phyloP scores from a whole-genome alignment of 2,888 invertebrate species.

The Portevinia maculata region DNA sequence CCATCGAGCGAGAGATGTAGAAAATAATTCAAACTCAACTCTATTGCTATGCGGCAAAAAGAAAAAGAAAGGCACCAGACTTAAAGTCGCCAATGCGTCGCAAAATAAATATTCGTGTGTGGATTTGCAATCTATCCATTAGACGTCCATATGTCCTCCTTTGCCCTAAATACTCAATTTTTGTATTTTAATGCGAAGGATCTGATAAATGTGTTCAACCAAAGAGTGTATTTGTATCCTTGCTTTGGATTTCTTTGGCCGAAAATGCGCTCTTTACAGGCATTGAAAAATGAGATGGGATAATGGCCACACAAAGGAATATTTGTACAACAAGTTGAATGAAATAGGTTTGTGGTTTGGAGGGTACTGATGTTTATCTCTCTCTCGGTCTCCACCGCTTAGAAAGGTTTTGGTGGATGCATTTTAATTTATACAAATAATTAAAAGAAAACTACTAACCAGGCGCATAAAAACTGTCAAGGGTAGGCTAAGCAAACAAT shows the following conservation, averaged over 20 bases:
- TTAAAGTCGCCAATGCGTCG: slow-evolving; percentile 61
- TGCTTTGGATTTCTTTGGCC: slow-evolving; percentile 22
- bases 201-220: slow-evolving; percentile 49
- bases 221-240: slow-evolving; percentile 35
- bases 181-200: slow-evolving; percentile 33
- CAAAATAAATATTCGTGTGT: slow-evolving; percentile 42
- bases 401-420: slow-evolving; percentile 10
- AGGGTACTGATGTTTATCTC: background rate
- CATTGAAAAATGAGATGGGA: slow-evolving; percentile 16
- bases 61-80: slow-evolving; percentile 46
- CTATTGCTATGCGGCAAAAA: slow-evolving; percentile 42
- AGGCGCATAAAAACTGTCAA: slow-evolving; percentile 28
- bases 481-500: slow-evolving; percentile 28
- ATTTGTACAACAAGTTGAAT: slow-evolving; percentile 47
- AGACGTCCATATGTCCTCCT: slow-evolving; percentile 1
- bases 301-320: slow-evolving; percentile 15
- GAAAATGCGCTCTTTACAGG: background rate
- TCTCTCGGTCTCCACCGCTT: slow-evolving; percentile 4
- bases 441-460: slow-evolving; percentile 29
- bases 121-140: slow-evolving; percentile 32
- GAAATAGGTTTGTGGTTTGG: slow-evolving; percentile 32
- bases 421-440: slow-evolving; percentile 47
- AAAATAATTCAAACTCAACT: slow-evolving; percentile 10
- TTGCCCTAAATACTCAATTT: slow-evolving; percentile 52
- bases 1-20: slow-evolving; percentile 33